phyloP scores from a whole-genome alignment of 53 echinoderm and acorn worm genomes.

The Astropecten irregularis region DNA sequence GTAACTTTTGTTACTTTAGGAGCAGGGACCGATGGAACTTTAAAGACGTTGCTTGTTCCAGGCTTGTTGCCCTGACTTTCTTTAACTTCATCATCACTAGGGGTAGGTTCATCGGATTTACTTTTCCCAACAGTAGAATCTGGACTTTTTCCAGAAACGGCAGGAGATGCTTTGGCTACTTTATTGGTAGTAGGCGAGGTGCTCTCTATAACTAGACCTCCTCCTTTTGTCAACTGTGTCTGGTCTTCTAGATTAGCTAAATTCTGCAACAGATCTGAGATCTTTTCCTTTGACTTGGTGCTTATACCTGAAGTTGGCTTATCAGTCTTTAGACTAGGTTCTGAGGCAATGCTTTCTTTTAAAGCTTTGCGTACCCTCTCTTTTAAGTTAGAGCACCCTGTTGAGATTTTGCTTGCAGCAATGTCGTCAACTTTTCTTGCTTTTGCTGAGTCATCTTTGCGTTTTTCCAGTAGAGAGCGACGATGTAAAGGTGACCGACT shows the following conservation, averaged over 20 bases:
- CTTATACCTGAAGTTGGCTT: slow-evolving; percentile 62
- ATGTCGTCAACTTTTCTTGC: slow-evolving; percentile 27
- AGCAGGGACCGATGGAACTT: slow-evolving; percentile 63
- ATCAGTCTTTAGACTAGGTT: slow-evolving; percentile 77
- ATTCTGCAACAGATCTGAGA: slow-evolving; percentile 84
- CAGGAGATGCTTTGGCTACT: slow-evolving; percentile 12
- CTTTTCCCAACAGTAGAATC: slow-evolving; percentile 18
- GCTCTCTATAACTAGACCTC: slow-evolving; percentile 80
- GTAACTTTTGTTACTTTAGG: not conserved
- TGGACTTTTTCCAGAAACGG: slow-evolving; percentile 12
- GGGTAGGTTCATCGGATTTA: slow-evolving; percentile 23
- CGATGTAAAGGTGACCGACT: slow-evolving; percentile 58
- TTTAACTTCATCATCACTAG: slow-evolving; percentile 34
- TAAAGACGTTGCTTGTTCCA: slow-evolving; percentile 50
- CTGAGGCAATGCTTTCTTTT: slow-evolving; percentile 84
- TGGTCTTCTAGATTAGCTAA: slow-evolving; percentile 82
- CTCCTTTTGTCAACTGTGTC: slow-evolving; percentile 78
- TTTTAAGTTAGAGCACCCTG: slow-evolving; percentile 62
- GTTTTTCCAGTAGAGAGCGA: slow-evolving; percentile 22
- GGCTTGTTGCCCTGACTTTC: slow-evolving; percentile 10
- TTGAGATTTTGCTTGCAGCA: not conserved
- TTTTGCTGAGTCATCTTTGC: slow-evolving; percentile 48
- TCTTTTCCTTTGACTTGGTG: slow-evolving; percentile 82
- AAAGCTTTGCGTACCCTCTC: slow-evolving; percentile 91
- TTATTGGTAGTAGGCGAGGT: slow-evolving; percentile 5